Conservation (phyloP, 2,113 vertebrate genomes). For the Sciurus niger region DNA sequence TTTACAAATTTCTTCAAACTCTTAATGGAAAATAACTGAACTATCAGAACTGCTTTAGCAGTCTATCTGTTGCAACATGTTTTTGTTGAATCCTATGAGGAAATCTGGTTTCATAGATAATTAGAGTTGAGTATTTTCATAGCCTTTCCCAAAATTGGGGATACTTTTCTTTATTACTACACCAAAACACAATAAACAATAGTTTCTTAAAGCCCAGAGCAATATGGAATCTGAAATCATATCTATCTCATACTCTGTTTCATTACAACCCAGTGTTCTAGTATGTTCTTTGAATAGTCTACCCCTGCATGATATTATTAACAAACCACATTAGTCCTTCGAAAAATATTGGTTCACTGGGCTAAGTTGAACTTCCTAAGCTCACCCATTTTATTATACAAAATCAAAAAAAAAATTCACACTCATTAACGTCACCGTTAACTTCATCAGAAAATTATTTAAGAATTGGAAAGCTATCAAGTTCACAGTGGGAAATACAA, state of each 20-base stretch:
- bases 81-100: constrained; percentile 25
- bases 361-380: not conserved
- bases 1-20: constrained; percentile 26
- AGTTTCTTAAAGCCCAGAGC: constrained; percentile 23
- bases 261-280: constrained; percentile 43
- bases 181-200: not conserved
- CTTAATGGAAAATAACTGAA: constrained; percentile 5
- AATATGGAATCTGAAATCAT: not conserved
- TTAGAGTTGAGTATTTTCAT: constrained; percentile 34
- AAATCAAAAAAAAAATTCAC: not conserved
- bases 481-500: not conserved
- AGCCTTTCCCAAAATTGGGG: constrained; percentile 8
- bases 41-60: not conserved
- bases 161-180: not conserved
- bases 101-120: not conserved
- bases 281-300: not conserved
- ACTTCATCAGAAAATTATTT: constrained; percentile 8
- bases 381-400: not conserved
- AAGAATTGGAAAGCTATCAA: not conserved
- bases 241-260: constrained; percentile 25
- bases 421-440: constrained; percentile 1
- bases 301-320: not conserved
- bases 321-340: not conserved
- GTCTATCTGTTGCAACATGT: not conserved
- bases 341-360: not conserved